These are phyloP conservation scores for Brotogeris chrysoptera DNA, from an alignment of 2,797 vertebrate genomes.

Conservation along the genomic window DNA sequence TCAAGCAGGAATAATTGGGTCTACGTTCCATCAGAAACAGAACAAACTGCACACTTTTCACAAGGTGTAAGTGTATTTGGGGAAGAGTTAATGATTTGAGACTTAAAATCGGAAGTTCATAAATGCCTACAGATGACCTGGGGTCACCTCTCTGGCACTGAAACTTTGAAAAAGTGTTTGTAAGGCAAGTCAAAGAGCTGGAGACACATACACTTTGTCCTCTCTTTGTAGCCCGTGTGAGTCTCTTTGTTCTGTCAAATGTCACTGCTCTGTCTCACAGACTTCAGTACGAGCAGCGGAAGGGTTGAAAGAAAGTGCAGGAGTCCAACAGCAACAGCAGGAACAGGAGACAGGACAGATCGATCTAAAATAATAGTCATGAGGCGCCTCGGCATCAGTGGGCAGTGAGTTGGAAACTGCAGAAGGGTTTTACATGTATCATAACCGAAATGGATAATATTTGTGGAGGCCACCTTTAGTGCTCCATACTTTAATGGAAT, in stretches of 20 bases:
- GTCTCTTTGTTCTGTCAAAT: neutral
- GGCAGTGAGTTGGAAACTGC: neutral
- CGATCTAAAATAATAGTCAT: accelerated
- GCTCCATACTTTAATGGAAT: neutral
- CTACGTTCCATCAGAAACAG: neutral
- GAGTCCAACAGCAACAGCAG: neutral
- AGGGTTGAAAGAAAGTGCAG: neutral
- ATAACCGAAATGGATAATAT: neutral
- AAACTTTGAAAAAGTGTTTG: neutral
- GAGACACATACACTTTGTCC: neutral
- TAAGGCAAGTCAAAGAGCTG: neutral
- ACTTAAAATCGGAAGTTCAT: neutral
- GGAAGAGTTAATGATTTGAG: neutral
- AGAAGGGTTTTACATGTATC: accelerated
- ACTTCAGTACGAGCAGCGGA: accelerated
- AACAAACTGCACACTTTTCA: neutral
- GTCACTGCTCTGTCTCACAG: neutral
- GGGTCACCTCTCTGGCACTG: neutral
- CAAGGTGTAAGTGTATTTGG: neutral
- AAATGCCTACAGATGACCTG: neutral
- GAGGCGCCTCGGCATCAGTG: accelerated
- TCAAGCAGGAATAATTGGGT: conserved; percentile 33
- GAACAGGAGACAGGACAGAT: accelerated
- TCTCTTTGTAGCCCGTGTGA: neutral
- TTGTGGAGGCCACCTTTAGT: neutral